phyloP scores from a whole-genome alignment of 2,888 invertebrate genomes.

The Subacronicta megacephala region DNA sequence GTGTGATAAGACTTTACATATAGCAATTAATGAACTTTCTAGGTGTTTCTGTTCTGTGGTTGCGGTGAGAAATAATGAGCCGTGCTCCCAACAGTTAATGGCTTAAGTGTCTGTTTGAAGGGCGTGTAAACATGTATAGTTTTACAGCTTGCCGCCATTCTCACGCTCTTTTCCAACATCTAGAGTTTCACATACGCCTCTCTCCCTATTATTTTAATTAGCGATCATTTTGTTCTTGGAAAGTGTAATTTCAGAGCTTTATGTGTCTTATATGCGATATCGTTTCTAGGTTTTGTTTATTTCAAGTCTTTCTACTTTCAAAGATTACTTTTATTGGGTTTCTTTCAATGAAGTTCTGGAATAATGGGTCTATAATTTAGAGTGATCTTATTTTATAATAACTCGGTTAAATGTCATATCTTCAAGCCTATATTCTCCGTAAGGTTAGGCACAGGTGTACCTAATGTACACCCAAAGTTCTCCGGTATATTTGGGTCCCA shows the following conservation, averaged over 20 bases:
- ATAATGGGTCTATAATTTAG: too few relatives aligned
- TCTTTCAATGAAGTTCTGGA: too few relatives aligned
- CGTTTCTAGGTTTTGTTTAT: background rate
- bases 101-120: slow-evolving; percentile 37
- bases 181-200: slow-evolving; percentile 17
- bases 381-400: too few relatives aligned
- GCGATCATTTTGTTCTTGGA: slow-evolving; percentile 18
- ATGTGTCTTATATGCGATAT: background rate
- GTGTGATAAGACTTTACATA: too few relatives aligned
- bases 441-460: too few relatives aligned
- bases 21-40: slow-evolving; percentile 7
- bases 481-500: too few relatives aligned
- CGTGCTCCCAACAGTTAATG: slow-evolving; percentile 42
- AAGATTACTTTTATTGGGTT: too few relatives aligned
- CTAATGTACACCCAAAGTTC: too few relatives aligned
- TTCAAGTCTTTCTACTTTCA: background rate
- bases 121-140: slow-evolving; percentile 31
- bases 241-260: background rate
- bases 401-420: too few relatives aligned
- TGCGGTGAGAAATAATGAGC: slow-evolving; percentile 54
- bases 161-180: slow-evolving; percentile 21
- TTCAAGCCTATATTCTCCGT: too few relatives aligned
- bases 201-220: slow-evolving; percentile 22
- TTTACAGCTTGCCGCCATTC: slow-evolving; percentile 23
- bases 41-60: background rate